Conservation (phyloP, 2,113 vertebrate genomes). For the Sus scrofa region T2T-Sscrofa CM000830.6:68727001-68727500, state of each 20-base stretch:
- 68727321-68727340: too few species aligned
- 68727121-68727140: not conserved
- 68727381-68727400: not conserved
- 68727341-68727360: too few species aligned
- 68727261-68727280: not conserved
- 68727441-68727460: not conserved
- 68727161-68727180: constrained; percentile 37
- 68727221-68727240: too few species aligned
- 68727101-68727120: not conserved
- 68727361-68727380: too few species aligned
- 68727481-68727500: not conserved
- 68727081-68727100: not conserved
- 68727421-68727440: not conserved
- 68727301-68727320: too few species aligned
- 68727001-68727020: constrained; percentile 38
- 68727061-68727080: not conserved
- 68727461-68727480: not conserved
- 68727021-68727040: not conserved
- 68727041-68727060: not conserved
- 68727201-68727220: not conserved
- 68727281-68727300: not conserved
- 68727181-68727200: not conserved
- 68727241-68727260: too few species aligned
- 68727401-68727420: not conserved
- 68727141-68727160: constrained; percentile 34